These are phyloP conservation scores for Lithophane leautieri DNA, from an alignment of 2,888 invertebrate genomes.

Conservation along the genomic window DNA sequence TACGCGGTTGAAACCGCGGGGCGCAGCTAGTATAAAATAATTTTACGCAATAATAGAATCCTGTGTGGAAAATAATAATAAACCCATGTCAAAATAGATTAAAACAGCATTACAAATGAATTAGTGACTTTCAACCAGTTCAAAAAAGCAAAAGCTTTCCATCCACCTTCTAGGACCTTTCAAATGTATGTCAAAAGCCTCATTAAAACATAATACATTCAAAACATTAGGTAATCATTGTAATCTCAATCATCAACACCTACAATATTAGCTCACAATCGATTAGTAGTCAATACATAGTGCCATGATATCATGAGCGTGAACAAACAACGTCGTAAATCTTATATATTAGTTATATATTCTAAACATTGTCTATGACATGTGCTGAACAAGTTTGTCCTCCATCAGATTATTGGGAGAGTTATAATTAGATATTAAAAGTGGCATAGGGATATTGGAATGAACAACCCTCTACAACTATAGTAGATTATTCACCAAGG, in stretches of 20 bases:
- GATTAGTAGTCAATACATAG: slow-evolving; percentile 46
- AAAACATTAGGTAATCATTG: slow-evolving; percentile 22
- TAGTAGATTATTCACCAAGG: too few relatives aligned
- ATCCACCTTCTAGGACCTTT: slow-evolving; percentile 7
- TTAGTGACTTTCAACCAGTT: background rate
- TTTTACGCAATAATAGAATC: background rate
- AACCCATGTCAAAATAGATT: background rate
- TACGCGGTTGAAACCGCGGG: too few relatives aligned
- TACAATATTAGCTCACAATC: slow-evolving; percentile 29
- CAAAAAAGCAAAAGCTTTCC: background rate
- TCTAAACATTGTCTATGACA: background rate
- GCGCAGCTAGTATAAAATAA: background rate
- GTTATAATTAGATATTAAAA: background rate
- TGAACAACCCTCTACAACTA: too few relatives aligned
- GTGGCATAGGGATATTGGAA: too few relatives aligned
- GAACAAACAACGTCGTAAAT: slow-evolving; percentile 44
- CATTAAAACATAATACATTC: slow-evolving; percentile 16
- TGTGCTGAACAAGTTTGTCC: background rate
- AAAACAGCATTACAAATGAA: background rate
- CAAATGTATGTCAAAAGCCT: slow-evolving; percentile 13
- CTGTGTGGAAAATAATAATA: background rate
- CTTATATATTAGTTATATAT: slow-evolving; percentile 28
- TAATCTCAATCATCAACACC: slow-evolving; percentile 31
- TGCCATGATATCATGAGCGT: slow-evolving; percentile 44
- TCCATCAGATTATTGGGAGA: background rate